These are phyloP conservation scores for Eudorcas thomsonii DNA, from an alignment of 2,113 vertebrate genomes.

Conservation along the genomic window DNA sequence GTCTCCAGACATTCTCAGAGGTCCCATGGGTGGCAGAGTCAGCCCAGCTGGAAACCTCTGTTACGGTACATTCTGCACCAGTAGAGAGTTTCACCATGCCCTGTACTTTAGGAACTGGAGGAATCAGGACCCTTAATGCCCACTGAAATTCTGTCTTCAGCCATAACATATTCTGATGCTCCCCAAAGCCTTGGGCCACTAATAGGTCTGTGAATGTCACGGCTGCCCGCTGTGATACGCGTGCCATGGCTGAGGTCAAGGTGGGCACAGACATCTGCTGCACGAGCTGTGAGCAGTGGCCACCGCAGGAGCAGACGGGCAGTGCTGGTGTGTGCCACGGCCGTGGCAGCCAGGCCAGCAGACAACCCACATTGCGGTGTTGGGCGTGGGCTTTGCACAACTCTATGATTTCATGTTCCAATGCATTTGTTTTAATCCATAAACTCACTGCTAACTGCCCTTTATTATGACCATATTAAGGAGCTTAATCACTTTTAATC, in stretches of 20 bases:
- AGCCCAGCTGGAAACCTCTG: background rate
- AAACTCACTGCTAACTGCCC: background rate
- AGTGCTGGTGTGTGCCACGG: background rate
- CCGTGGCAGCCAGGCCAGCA: accelerated
- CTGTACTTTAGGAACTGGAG: background rate
- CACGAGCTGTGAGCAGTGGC: background rate
- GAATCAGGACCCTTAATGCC: background rate
- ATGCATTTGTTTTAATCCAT: background rate
- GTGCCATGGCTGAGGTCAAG: background rate
- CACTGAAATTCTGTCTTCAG: background rate
- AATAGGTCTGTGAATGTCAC: background rate
- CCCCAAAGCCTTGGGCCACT: background rate
- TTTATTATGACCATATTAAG: conserved; percentile 59
- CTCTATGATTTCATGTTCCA: background rate
- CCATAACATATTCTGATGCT: background rate
- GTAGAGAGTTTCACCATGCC: background rate
- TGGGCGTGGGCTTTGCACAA: background rate
- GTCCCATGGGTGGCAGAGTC: background rate
- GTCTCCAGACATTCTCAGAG: background rate
- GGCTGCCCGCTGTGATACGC: background rate
- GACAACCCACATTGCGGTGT: background rate
- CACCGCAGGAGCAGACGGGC: accelerated
- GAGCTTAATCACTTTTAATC: conserved; percentile 77
- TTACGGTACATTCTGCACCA: no score
- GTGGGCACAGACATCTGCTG: no score